Evolutionary conservation across 2,797 vertebrate species (phyloP).

Genomic region (Atherinosoma microstoma): DNA sequence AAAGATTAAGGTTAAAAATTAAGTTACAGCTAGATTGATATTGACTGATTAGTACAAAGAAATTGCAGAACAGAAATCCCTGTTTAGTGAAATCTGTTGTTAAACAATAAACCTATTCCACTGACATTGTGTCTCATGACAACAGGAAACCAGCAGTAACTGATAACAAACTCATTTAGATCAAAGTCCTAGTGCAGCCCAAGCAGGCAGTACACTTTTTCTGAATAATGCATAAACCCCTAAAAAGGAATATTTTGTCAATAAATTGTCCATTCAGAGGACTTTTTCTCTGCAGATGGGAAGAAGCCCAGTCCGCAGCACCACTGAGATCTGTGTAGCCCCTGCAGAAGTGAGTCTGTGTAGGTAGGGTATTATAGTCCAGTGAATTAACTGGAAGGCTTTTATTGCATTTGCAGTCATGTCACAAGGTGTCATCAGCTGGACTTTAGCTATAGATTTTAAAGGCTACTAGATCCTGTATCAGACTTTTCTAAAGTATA

Average conservation of each 20-base stretch:
- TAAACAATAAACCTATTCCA: background rate
- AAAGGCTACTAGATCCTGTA: background rate
- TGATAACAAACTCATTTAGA: constrained; percentile 9
- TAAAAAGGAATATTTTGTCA: no score
- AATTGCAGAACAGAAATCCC: background rate
- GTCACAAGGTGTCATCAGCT: background rate
- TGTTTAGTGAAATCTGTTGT: background rate
- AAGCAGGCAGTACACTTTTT: background rate
- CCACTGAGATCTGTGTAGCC: no score
- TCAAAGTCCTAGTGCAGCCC: background rate
- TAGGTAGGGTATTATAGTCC: background rate
- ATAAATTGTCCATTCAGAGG: no score
- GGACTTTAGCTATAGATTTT: background rate
- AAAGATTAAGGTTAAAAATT: rapidly evolving
- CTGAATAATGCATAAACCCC: background rate
- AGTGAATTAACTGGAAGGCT: background rate
- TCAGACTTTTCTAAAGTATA: background rate
- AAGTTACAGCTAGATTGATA: background rate
- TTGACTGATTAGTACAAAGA: background rate
- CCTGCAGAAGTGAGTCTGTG: no score
- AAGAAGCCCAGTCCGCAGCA: no score
- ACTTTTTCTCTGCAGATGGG: no score
- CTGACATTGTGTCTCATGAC: constrained; percentile 2
- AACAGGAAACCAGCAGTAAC: background rate
- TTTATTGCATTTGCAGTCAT: background rate